Base-by-base conservation (phyloP, 2,888 invertebrate genomes). In the Spilosoma lubricipeda region DNA sequence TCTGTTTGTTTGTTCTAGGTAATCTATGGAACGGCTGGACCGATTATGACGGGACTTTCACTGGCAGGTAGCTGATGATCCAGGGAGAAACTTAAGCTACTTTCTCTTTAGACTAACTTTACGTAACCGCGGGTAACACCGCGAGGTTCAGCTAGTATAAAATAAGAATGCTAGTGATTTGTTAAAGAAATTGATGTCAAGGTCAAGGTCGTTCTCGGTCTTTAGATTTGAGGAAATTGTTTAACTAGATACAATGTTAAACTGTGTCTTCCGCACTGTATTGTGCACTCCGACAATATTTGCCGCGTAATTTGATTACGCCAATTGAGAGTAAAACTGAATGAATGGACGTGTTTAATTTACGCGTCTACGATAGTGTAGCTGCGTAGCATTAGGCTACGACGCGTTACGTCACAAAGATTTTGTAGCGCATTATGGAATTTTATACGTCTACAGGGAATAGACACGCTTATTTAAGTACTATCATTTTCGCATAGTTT, bases 261-360 rank as follows among this genome's bases (percentile, higher is more conserved):
- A 75, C 71, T 77, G 76, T 77, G 63, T 64, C 75, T 83, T 83
- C 83, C 83, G 78, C 23, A 73, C 67, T 81, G 67, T 42, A n/a
- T 33, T 13, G 73, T 77, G 71, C 80, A 80, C 59, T 72, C 59
- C 33, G 66, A 69, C 73, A 63, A 63, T 67, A 73, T 66, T 42
- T 65, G 67, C 52, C 23, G 23, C 66, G 64, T 82, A 80, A 85
- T 82, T 83, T 36, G 79, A 83, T 83, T 81, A 83, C 81, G 79
- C 72, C 79, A 79, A 83, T 82, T 85, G 77, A 68, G 74, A 74
- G 76, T 3, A 65, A 36, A 33, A 23, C 9, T 36, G 65, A 36
- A 65, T 39, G 69, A 18, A 27, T 56, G 52, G 65, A 59, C 59
- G 59, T 67, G 48, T 70, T 30, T 39, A 30, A 48, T 33, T 18